Evolutionary conservation across 1,140 invertebrate genomes (phyloP).

Genomic region (Hesperophylax magnus): DNA sequence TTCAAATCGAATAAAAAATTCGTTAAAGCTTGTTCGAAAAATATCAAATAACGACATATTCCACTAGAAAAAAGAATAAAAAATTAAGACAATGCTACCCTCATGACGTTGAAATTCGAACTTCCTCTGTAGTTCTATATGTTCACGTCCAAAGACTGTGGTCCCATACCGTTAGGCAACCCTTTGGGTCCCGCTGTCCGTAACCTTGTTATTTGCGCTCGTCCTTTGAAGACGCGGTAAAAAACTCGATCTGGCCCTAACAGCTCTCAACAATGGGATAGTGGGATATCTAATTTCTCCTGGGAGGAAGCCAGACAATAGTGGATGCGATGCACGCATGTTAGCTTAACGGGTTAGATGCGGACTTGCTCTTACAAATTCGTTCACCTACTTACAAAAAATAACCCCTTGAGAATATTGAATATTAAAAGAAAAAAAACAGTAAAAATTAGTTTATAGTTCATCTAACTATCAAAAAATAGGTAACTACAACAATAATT

Average conservation of each 20-base stretch:
- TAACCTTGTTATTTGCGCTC: slow-evolving; percentile 49
- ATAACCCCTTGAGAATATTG: too few relatives aligned
- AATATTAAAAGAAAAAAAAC: too few relatives aligned
- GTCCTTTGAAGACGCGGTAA: slow-evolving; percentile 48
- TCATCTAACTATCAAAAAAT: too few relatives aligned
- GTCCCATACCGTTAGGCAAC: slow-evolving; percentile 49
- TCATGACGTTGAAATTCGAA: slow-evolving; percentile 44
- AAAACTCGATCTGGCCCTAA: slow-evolving; percentile 53
- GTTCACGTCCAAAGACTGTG: too few relatives aligned
- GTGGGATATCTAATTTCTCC: slow-evolving; percentile 57
- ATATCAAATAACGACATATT: slow-evolving; percentile 26
- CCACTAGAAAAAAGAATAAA: not conserved
- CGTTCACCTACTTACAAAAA: too few relatives aligned
- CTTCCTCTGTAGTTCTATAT: slow-evolving; percentile 20
- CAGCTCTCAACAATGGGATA: slow-evolving; percentile 50
- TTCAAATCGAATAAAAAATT: not conserved
- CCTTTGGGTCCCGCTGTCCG: slow-evolving; percentile 47
- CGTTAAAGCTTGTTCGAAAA: not conserved
- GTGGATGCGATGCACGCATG: slow-evolving; percentile 30
- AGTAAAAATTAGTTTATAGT: too few relatives aligned
- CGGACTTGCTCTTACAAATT: too few relatives aligned
- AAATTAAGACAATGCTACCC: slow-evolving; percentile 36
- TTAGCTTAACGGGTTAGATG: slow-evolving; percentile 7
- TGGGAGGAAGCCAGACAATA: slow-evolving; percentile 56
- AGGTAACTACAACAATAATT: too few relatives aligned